A percentile compares a stretch with the other conserved stretches of the same genome.
These are phyloP conservation scores for Protodeltote pygarga DNA, from an alignment of 2,888 invertebrate genomes.

Conservation along the genomic window DNA sequence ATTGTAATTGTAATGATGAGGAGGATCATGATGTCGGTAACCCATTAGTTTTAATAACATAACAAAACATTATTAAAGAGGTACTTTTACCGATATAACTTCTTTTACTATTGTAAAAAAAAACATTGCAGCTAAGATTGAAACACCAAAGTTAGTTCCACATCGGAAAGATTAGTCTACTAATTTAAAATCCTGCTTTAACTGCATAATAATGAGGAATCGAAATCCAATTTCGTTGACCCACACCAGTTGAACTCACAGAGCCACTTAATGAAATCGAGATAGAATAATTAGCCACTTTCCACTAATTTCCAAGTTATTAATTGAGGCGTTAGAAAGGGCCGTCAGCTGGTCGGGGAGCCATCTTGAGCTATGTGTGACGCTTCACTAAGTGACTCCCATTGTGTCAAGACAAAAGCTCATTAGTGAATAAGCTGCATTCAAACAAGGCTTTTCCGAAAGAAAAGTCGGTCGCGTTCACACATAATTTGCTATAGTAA, in stretches of 20 bases:
- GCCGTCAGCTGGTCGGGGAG: constrained; percentile 74
- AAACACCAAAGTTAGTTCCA: constrained; percentile 7
- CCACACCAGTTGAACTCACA: constrained; percentile 48
- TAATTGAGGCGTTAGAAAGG: constrained; percentile 78
- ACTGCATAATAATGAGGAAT: constrained; percentile 50
- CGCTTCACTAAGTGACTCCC: constrained; percentile 46
- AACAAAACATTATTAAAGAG: no score
- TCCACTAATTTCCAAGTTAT: constrained; percentile 82
- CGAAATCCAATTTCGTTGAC: constrained; percentile 62
- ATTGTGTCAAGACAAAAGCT: constrained; percentile 63
- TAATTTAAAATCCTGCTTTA: constrained; percentile 43
- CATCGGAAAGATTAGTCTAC: constrained; percentile 18
- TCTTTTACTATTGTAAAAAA: background rate
- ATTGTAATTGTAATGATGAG: no score
- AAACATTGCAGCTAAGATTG: constrained; percentile 1
- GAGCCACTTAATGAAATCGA: constrained; percentile 74
- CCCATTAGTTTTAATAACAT: no score
- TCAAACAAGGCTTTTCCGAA: constrained; percentile 33
- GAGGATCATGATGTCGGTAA: no score
- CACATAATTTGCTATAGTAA: background rate
- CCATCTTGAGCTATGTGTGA: constrained; percentile 46
- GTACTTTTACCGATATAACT: no score
- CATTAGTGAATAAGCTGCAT: constrained; percentile 56
- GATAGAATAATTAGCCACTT: constrained; percentile 81
- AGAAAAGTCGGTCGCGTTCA: constrained; percentile 10